Evolutionary conservation across 30 jellyfish, hydroid and myxozoan species (phyloP).

Genomic region (Phacellophora camtschatica): DNA sequence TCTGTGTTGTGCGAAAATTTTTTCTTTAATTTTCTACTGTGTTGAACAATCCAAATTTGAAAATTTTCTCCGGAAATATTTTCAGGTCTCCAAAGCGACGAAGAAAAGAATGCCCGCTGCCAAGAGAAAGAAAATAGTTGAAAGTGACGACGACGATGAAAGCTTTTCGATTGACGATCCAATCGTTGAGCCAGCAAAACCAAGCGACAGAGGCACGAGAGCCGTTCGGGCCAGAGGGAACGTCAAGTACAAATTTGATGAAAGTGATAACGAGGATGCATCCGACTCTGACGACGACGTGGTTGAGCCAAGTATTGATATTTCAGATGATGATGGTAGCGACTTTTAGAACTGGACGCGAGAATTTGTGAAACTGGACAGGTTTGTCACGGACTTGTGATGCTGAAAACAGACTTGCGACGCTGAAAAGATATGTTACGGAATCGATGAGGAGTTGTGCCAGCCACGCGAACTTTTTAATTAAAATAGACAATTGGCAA

Average conservation of each 20-base stretch:
- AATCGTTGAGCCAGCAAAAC: conserved; percentile 10
- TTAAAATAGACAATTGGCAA: too few species aligned
- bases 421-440: too few species aligned
- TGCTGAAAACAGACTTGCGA: too few species aligned
- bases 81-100: conserved; percentile 4
- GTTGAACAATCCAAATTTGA: too few species aligned
- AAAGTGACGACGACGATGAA: conserved; percentile 74
- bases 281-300: not conserved
- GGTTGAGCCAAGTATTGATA: conserved; percentile 4
- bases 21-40: not conserved
- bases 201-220: not conserved
- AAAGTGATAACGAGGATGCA: not conserved
- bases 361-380: too few species aligned
- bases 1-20: not conserved
- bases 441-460: too few species aligned
- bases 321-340: conserved; percentile 54
- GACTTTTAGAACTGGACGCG: too few species aligned
- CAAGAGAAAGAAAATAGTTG: conserved; percentile 31
- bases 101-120: conserved; percentile 30
- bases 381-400: too few species aligned
- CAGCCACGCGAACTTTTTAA: too few species aligned
- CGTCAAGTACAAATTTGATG: not conserved
- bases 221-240: not conserved
- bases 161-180: conserved; percentile 38
- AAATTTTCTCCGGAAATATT: too few species aligned